These are phyloP conservation scores for Tympanoctomys barrerae DNA, from an alignment of 2,797 vertebrate genomes.

Conservation along the genomic window DNA sequence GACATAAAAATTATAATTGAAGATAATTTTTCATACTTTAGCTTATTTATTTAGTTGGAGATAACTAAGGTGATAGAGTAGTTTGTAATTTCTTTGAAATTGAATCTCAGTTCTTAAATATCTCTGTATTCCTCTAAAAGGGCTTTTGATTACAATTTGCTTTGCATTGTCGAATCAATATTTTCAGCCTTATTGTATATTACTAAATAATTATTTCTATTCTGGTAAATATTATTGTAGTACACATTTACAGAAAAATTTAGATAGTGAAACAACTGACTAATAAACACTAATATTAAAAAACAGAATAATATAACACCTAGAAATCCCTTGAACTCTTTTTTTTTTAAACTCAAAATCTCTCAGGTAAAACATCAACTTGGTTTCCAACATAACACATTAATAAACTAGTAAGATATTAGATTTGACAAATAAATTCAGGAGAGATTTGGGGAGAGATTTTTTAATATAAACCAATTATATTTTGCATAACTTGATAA, in stretches of 20 bases:
- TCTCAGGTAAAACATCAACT: background rate
- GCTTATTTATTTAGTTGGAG: background rate
- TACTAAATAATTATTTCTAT: background rate
- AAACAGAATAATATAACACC: background rate
- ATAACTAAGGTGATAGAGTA: background rate
- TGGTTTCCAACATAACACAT: conserved; percentile 14
- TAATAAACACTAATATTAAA: background rate
- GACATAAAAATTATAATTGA: background rate
- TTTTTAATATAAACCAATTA: conserved; percentile 42
- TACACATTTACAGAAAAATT: background rate
- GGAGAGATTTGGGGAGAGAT: background rate
- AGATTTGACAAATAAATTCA: conserved; percentile 17
- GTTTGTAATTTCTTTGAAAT: conserved; percentile 6
- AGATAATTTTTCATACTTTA: background rate
- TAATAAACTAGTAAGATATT: conserved; percentile 43
- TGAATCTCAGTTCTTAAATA: background rate
- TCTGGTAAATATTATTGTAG: conserved; percentile 14
- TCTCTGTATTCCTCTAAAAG: background rate
- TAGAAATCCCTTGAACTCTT: background rate
- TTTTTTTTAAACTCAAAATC: background rate
- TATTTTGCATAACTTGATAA: conserved; percentile 45
- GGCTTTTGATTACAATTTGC: background rate
- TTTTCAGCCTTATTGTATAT: background rate
- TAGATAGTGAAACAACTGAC: background rate
- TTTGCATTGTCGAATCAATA: background rate